phyloP scores from a whole-genome alignment of 2,888 invertebrate genomes.

The Campoletis raptor region DNA sequence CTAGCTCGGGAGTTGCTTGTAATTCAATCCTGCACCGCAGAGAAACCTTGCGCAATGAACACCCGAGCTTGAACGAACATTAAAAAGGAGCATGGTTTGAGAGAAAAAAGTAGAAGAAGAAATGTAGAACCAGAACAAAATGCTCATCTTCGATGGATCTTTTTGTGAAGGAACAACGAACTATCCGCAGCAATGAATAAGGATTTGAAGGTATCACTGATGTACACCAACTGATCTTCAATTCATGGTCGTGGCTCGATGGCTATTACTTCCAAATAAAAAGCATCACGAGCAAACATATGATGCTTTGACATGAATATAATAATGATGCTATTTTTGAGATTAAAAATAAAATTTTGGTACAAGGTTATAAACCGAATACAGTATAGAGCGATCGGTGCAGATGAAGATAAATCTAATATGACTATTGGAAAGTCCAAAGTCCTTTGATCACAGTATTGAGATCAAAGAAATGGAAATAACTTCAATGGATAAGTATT shows the following conservation, averaged over 20 bases:
- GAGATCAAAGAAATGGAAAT: slow-evolving; percentile 50
- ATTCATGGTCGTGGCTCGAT: not conserved
- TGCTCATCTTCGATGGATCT: not conserved
- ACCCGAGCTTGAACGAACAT: slow-evolving; percentile 48
- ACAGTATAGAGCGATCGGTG: not conserved
- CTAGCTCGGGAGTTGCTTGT: slow-evolving; percentile 32
- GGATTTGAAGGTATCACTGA: not conserved
- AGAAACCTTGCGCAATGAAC: slow-evolving; percentile 16
- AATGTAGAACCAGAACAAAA: not conserved
- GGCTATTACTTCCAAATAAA: not conserved
- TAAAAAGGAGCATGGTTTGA: slow-evolving; percentile 22
- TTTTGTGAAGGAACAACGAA: not conserved
- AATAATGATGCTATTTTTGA: not conserved
- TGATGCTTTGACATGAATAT: not conserved
- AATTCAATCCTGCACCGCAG: slow-evolving; percentile 58
- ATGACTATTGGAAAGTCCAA: slow-evolving; percentile 17
- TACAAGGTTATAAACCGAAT: not conserved
- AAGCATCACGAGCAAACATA: not conserved
- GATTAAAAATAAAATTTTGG: slow-evolving; percentile 6
- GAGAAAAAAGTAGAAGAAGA: not conserved
- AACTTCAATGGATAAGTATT: slow-evolving; percentile 24
- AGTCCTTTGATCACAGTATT: slow-evolving; percentile 17
- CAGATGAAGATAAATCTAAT: slow-evolving; percentile 27
- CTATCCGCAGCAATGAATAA: not conserved
- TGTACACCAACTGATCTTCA: not conserved